Conservation (phyloP, 2,113 vertebrate species). For the Gasterosteus nipponicus region DNA sequence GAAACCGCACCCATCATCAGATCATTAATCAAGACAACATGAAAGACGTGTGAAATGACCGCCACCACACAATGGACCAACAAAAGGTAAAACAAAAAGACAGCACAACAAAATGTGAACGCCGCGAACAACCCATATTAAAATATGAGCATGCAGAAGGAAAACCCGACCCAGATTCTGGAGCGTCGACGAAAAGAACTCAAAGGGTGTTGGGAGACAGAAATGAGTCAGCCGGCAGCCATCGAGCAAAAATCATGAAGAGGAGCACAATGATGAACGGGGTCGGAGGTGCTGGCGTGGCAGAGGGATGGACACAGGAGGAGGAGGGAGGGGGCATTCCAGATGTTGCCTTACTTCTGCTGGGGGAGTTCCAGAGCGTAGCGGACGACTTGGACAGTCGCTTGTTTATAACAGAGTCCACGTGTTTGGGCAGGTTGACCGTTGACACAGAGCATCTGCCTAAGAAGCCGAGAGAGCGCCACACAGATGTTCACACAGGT, state of each 20-base stretch:
- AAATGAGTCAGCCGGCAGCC: constrained; percentile 65
- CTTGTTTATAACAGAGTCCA: constrained; percentile 99
- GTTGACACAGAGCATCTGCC: constrained; percentile 97
- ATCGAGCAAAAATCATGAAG: constrained; percentile 59
- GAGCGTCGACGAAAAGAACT: constrained; percentile 7
- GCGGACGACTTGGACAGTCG: constrained; percentile 99
- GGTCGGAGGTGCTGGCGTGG: constrained; percentile 54
- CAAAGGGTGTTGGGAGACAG: constrained; percentile 42
- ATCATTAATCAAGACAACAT: not conserved
- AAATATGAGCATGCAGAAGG: constrained; percentile 50
- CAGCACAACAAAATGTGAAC: constrained; percentile 32
- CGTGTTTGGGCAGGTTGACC: constrained; percentile 99
- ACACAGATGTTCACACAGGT: constrained; percentile 70
- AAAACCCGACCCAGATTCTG: constrained; percentile 31
- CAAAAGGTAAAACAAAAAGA: constrained; percentile 42
- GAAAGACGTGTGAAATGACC: constrained; percentile 60
- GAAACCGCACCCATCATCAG: constrained; percentile 2
- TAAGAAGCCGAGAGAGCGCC: constrained; percentile 90
- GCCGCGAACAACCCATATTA: constrained; percentile 38
- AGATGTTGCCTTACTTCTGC: constrained; percentile 94
- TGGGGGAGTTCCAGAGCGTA: constrained; percentile 99
- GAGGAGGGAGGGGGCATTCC: constrained; percentile 48
- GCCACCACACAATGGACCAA: constrained; percentile 64
- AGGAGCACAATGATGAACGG: constrained; percentile 56
- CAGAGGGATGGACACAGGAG: constrained; percentile 54